These are phyloP conservation scores for Anhinga rufa DNA, from an alignment of 2,113 vertebrate species.

Conservation along the genomic window DNA sequence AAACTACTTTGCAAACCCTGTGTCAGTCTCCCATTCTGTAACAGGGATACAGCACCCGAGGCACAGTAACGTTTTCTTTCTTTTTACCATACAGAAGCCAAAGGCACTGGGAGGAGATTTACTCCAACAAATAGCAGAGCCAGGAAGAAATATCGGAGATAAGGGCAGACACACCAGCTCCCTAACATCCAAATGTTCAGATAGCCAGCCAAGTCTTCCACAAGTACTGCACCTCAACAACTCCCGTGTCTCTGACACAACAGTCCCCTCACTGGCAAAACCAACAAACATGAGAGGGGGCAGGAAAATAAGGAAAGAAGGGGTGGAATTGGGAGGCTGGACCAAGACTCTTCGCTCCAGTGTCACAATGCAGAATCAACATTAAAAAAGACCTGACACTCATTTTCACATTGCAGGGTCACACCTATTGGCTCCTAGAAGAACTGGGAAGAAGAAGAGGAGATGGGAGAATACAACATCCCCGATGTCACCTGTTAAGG, in stretches of 20 bases:
- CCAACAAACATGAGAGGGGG: neutral
- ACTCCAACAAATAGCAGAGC: neutral
- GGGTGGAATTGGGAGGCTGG: neutral
- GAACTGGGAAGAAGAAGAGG: neutral
- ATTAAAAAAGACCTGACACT: neutral
- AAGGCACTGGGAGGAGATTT: neutral
- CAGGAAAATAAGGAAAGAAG: neutral
- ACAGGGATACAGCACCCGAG: neutral
- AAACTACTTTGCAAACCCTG: neutral
- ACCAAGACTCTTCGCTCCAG: neutral
- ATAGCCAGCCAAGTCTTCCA: neutral
- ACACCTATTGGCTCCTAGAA: neutral
- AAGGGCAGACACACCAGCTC: neutral
- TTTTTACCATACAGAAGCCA: neutral
- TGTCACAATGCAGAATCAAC: neutral
- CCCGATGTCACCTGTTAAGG: neutral
- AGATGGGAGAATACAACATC: neutral
- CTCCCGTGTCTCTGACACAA: neutral
- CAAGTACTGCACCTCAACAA: neutral
- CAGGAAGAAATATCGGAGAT: neutral
- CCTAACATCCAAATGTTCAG: neutral
- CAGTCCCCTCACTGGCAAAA: neutral
- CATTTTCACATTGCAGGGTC: neutral
- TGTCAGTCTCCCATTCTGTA: neutral
- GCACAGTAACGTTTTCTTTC: neutral